These are phyloP conservation scores for Trachelus stipa DNA, from an alignment of 2,888 invertebrate species.

Conservation along the genomic window DNA sequence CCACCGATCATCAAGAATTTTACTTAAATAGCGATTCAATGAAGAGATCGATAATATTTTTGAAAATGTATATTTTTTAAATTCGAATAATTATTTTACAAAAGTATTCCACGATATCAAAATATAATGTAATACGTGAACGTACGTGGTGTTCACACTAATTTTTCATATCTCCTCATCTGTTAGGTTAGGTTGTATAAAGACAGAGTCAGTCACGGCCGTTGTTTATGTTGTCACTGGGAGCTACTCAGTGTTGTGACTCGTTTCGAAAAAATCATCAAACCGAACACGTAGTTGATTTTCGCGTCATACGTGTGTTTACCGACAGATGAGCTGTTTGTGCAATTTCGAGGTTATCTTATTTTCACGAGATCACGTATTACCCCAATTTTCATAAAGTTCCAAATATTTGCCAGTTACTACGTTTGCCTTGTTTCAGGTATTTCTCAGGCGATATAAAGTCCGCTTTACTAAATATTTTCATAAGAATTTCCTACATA, in stretches of 20 bases:
- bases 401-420: not conserved
- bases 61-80: not conserved
- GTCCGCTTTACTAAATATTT: not conserved
- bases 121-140: not conserved
- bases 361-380: not conserved
- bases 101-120: not conserved
- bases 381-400: not conserved
- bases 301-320: not conserved
- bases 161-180: too few species aligned
- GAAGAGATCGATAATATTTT: not conserved
- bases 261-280: not conserved
- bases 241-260: not conserved
- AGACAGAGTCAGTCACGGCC: too few species aligned
- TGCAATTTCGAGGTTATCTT: not conserved
- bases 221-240: not conserved
- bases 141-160: too few species aligned
- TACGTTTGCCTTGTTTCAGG: not conserved
- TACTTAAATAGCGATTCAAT: not conserved
- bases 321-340: not conserved
- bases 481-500: not conserved
- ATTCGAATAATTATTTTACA: not conserved
- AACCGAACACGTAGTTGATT: not conserved
- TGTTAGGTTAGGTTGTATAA: too few species aligned
- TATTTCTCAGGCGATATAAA: not conserved
- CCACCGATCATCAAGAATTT: not conserved